Evolutionary conservation across 37 sponge, comb jelly and placozoan genomes (phyloP), one percentile per base, ranked within the genome.

Genomic region (Agelas oroides): DNA sequence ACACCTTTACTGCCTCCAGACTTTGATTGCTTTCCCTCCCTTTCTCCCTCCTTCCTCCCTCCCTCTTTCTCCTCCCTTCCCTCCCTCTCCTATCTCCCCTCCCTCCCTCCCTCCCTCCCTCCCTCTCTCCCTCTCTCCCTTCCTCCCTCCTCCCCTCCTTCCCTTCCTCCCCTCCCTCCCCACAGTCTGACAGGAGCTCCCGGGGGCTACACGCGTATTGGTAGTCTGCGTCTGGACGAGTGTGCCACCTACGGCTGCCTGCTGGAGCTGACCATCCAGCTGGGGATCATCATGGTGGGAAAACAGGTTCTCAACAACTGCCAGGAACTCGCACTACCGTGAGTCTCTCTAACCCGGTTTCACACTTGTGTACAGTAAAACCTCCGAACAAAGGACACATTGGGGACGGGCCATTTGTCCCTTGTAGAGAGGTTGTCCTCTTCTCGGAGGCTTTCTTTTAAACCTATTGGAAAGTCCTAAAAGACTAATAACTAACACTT

Each of bases 171-270:
- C 71, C 18, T n/a, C 41, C 38, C 46, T 12, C 8, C n/a, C 46
- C 46, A 8, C 63, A 91, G 97, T 40, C 71, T 96, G 63, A 82
- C 83, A 62, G 98, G 98, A 18, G 75, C 83, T 59, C 98, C 98
- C 52, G 94, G 94, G 36, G 78, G 75, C 37, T 97, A 87, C 75
- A 71, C 83, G 59, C 81, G 83, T 27, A 80, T 95, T 58, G 84
- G 85, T 59, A 73, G 88, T 1, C 70, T 85, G 24, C 91, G 98
- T 61, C 78, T 90, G 56, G 98, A 95, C 55, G 98, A 97, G 96
- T 99, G 99, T 79, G 74, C 96, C 56, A 86, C 99, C 16, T 93
- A 93, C 52, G 99, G 99, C 28, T 99, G 99, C 75, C 65, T 99
- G 62, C 84, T 99, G 52, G 99, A 99, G 78, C 81, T 99, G 53